phyloP scores from a whole-genome alignment of 2,888 invertebrate genomes.

The Drosophila prostipennis region DNA sequence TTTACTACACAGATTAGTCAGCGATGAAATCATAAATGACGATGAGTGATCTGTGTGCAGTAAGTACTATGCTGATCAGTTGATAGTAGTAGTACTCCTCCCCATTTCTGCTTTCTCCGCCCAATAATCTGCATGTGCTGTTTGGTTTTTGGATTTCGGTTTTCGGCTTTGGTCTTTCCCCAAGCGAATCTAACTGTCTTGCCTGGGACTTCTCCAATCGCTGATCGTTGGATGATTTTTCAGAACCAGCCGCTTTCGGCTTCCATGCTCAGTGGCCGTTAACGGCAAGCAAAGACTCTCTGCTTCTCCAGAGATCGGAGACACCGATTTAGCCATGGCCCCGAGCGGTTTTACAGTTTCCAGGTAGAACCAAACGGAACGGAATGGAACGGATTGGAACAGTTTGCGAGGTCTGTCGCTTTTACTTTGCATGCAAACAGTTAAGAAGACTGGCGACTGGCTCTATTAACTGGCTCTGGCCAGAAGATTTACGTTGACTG shows the following conservation, averaged over 20 bases:
- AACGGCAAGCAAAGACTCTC: slow-evolving; percentile 6
- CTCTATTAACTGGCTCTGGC: slow-evolving; percentile 69
- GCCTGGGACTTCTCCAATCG: slow-evolving; percentile 19
- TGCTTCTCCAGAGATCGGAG: slow-evolving; percentile 18
- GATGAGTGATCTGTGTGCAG: slow-evolving; percentile 3
- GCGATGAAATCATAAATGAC: slow-evolving; percentile 2
- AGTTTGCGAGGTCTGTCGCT: slow-evolving; percentile 37
- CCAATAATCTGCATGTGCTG: slow-evolving; percentile 1
- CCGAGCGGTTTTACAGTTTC: slow-evolving; percentile 53
- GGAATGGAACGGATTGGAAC: slow-evolving; percentile 39
- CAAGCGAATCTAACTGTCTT: slow-evolving; percentile 17
- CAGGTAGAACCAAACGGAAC: slow-evolving; percentile 39
- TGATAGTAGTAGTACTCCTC: neutral
- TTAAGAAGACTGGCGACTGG: slow-evolving; percentile 38
- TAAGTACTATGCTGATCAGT: slow-evolving; percentile 4
- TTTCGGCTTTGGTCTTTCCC: neutral
- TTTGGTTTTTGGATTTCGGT: slow-evolving; percentile 1
- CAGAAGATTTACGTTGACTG: slow-evolving; percentile 46
- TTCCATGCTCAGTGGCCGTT: slow-evolving; percentile 25
- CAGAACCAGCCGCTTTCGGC: slow-evolving; percentile 7
- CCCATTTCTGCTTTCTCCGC: slow-evolving; percentile 8
- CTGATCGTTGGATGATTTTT: slow-evolving; percentile 1
- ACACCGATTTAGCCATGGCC: slow-evolving; percentile 24
- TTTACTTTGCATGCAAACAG: slow-evolving; percentile 68
- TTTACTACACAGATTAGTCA: slow-evolving; percentile 10